Evolutionary conservation across 2,888 invertebrate species (phyloP).

Genomic region (Phasia obesa): DNA sequence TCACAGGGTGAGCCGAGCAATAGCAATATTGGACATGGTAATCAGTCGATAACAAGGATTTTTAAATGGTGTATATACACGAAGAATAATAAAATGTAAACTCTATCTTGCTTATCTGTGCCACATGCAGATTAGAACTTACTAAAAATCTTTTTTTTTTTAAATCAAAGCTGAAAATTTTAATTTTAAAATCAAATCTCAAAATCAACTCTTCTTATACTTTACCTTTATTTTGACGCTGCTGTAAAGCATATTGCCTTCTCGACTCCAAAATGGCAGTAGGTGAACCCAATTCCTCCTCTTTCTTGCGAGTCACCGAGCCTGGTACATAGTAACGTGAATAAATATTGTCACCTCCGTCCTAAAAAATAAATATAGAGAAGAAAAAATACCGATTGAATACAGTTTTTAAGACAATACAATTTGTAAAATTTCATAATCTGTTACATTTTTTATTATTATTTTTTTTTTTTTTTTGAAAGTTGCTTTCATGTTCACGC

Average conservation of each 20-base stretch:
- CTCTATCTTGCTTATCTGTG: too few relatives aligned
- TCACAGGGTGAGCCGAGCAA: too few relatives aligned
- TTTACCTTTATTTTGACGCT: constrained; percentile 77
- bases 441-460: constrained; percentile 30
- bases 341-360: constrained; percentile 77
- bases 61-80: too few relatives aligned
- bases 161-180: too few relatives aligned
- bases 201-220: not conserved
- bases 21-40: too few relatives aligned
- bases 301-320: constrained; percentile 77
- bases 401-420: constrained; percentile 20
- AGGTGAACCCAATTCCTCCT: constrained; percentile 78
- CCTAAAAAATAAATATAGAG: constrained; percentile 71
- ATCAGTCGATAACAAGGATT: too few relatives aligned
- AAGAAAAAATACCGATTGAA: not conserved
- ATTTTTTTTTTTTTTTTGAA: constrained; percentile 51
- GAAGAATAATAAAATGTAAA: too few relatives aligned
- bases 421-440: constrained; percentile 57
- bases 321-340: constrained; percentile 79
- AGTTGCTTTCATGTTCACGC: constrained; percentile 58
- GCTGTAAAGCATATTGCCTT: constrained; percentile 75
- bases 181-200: too few relatives aligned
- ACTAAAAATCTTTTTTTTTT: too few relatives aligned
- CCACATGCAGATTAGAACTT: too few relatives aligned
- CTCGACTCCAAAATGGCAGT: constrained; percentile 78